Conservation (phyloP, 2,113 vertebrate species). For the Alligator sinensis region DNA sequence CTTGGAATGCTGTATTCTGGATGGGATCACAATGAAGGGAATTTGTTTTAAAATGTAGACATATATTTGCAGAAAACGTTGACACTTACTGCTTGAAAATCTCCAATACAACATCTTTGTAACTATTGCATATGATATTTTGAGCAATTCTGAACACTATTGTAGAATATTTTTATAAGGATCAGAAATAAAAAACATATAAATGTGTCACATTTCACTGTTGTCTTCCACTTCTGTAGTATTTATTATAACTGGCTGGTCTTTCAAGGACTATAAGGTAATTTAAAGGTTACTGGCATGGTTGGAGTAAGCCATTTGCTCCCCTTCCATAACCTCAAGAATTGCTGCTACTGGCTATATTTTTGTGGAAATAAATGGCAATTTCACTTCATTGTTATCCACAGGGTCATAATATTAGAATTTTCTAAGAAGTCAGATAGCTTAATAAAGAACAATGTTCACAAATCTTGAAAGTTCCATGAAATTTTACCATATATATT, state of each 20-base stretch:
- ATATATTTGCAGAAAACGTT: background rate
- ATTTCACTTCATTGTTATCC: slow-evolving; percentile 25
- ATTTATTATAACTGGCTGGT: background rate
- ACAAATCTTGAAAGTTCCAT: slow-evolving; percentile 28
- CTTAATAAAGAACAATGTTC: slow-evolving; percentile 32
- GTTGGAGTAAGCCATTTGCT: slow-evolving; percentile 17
- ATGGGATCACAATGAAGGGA: background rate
- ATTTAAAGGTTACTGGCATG: background rate
- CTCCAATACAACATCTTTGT: background rate
- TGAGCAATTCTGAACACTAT: background rate
- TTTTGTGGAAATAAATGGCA: slow-evolving; percentile 9
- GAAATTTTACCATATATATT: slow-evolving; percentile 3
- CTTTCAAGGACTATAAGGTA: background rate
- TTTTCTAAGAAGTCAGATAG: background rate
- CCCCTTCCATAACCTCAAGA: background rate
- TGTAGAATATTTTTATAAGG: background rate
- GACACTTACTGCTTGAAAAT: background rate
- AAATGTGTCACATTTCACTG: background rate
- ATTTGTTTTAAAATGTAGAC: background rate
- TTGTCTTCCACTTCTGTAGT: background rate
- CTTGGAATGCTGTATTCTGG: background rate
- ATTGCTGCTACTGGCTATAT: background rate
- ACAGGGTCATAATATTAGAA: background rate
- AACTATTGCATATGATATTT: background rate
- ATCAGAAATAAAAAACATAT: background rate